A percentile compares a stretch with the other conserved stretches of the same genome.
phyloP scores from a whole-genome alignment of 2,888 invertebrate genomes.

The Priocnemis perturbator region DNA sequence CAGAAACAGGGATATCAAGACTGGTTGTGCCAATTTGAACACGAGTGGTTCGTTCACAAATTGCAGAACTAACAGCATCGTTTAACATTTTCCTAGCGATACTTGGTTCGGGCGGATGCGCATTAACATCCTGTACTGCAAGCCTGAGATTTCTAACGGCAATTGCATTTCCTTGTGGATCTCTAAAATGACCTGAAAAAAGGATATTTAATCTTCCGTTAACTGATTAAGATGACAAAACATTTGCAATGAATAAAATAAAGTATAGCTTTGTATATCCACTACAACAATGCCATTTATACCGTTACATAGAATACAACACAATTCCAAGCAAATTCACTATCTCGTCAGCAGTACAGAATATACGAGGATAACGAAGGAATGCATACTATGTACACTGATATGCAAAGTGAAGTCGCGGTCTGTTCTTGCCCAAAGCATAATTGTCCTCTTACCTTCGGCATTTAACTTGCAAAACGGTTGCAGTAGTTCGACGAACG shows the following conservation, averaged over 20 bases:
- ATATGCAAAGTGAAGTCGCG: too few relatives aligned
- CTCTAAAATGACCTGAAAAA: slow-evolving; percentile 86
- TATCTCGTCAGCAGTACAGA: too few relatives aligned
- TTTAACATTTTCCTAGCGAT: slow-evolving; percentile 90
- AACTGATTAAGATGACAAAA: too few relatives aligned
- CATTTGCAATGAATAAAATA: too few relatives aligned
- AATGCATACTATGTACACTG: too few relatives aligned
- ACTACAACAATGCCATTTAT: too few relatives aligned
- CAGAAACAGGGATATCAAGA: slow-evolving; percentile 84
- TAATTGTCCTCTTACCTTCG: slow-evolving; percentile 79
- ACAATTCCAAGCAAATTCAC: too few relatives aligned
- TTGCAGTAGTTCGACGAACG: slow-evolving; percentile 92
- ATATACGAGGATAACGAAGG: too few relatives aligned
- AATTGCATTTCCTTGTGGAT: slow-evolving; percentile 86
- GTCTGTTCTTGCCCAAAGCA: too few relatives aligned
- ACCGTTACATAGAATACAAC: too few relatives aligned
- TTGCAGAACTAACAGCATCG: slow-evolving; percentile 84
- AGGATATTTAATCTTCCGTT: not conserved
- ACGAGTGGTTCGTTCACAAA: slow-evolving; percentile 78
- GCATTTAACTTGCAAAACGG: slow-evolving; percentile 88
- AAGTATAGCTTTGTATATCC: too few relatives aligned
- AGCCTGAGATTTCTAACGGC: slow-evolving; percentile 86
- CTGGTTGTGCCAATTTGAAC: slow-evolving; percentile 78
- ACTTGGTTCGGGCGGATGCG: slow-evolving; percentile 87
- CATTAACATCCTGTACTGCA: slow-evolving; percentile 87